Percentiles rank a stretch among this genome's conserved stretches.
Evolutionary conservation across 1,140 invertebrate genomes (phyloP).

Genomic region (Drosophila kanapiae): DNA sequence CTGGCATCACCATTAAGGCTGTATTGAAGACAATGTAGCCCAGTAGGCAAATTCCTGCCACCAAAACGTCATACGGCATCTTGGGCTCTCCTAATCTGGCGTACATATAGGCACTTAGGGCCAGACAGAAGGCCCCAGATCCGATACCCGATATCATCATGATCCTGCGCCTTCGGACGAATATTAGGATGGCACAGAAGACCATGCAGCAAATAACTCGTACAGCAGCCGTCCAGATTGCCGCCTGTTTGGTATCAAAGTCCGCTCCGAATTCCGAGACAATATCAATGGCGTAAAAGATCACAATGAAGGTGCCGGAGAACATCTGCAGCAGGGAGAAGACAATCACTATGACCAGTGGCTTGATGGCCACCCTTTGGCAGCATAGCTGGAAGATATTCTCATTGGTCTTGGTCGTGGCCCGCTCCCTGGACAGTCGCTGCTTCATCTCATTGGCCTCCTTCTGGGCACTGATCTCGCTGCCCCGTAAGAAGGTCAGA

Average conservation of each 20-base stretch:
- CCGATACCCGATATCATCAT: constrained; percentile 88
- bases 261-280: constrained; percentile 86
- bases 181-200: constrained; percentile 88
- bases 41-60: constrained; percentile 87
- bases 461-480: constrained; percentile 86
- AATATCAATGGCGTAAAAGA: constrained; percentile 91
- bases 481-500: constrained; percentile 89
- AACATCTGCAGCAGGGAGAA: constrained; percentile 90
- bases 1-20: constrained; percentile 90
- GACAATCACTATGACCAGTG: constrained; percentile 89
- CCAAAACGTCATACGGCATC: constrained; percentile 82
- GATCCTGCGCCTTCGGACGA: constrained; percentile 88
- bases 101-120: constrained; percentile 87
- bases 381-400: constrained; percentile 86
- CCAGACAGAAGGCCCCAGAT: constrained; percentile 88
- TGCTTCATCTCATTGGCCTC: constrained; percentile 69
- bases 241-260: constrained; percentile 87
- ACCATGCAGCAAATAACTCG: constrained; percentile 88
- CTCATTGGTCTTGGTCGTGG: constrained; percentile 85
- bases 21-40: constrained; percentile 90
- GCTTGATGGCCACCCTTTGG: constrained; percentile 88
- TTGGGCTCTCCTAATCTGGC: constrained; percentile 80
- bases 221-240: constrained; percentile 88
- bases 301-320: constrained; percentile 90
- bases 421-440: constrained; percentile 86